phyloP scores from a whole-genome alignment of 2,113 vertebrate genomes.

The Tinamus guttatus region DNA sequence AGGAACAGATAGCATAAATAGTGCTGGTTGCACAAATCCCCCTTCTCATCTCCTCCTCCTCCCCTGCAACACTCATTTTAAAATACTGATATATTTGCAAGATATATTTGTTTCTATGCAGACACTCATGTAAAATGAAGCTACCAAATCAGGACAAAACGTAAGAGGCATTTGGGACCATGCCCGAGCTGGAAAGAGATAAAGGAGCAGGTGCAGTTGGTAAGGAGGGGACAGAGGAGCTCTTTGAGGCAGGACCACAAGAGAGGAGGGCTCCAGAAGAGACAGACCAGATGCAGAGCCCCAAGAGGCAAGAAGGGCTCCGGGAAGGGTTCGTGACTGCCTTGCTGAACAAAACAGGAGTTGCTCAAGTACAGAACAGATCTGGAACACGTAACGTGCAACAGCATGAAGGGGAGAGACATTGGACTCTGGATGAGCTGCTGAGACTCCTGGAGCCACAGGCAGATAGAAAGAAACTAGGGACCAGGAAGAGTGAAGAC shows the following conservation, averaged over 20 bases:
- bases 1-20: conserved; percentile 49
- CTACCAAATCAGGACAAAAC: conserved; percentile 18
- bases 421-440: neutral
- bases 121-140: conserved; percentile 2
- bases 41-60: conserved; percentile 54
- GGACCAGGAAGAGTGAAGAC: neutral
- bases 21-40: conserved; percentile 33
- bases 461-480: neutral
- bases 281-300: neutral
- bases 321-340: fast-evolving
- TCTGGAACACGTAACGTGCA: fast-evolving
- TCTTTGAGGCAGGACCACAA: neutral
- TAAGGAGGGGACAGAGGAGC: neutral
- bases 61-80: conserved; percentile 38
- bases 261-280: neutral
- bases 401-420: neutral
- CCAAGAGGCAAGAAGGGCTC: neutral
- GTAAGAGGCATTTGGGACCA: conserved; percentile 2
- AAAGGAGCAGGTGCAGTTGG: conserved; percentile 33
- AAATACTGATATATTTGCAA: conserved; percentile 31
- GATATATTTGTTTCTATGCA: conserved; percentile 16
- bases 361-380: neutral
- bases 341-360: neutral
- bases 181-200: conserved; percentile 14
- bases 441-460: neutral